These are phyloP conservation scores for Euzetes globulus DNA, from an alignment of 2,888 invertebrate species.

Conservation along the genomic window DNA sequence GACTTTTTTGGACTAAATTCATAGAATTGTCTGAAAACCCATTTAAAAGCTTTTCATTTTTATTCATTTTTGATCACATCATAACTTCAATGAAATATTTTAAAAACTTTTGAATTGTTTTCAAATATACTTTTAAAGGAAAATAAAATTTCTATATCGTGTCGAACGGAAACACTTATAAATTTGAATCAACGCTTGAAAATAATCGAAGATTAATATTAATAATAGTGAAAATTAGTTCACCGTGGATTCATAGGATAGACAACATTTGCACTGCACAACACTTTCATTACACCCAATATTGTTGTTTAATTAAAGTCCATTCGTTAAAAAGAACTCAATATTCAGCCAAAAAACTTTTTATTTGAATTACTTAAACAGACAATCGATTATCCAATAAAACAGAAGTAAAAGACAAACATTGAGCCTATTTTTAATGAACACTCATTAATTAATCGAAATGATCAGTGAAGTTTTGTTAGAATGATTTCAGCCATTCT, in stretches of 20 bases:
- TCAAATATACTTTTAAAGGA: too few relatives aligned
- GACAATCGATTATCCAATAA: not conserved
- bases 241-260: too few relatives aligned
- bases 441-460: not conserved
- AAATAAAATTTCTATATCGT: too few relatives aligned
- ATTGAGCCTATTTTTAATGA: not conserved
- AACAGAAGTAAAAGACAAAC: not conserved
- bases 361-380: not conserved
- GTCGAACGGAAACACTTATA: too few relatives aligned
- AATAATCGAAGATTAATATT: too few relatives aligned
- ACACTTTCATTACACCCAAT: too few relatives aligned
- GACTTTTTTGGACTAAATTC: not conserved
- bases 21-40: not conserved
- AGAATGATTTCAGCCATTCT: slow-evolving; percentile 18
- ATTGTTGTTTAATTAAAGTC: too few relatives aligned
- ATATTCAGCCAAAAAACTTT: too few relatives aligned
- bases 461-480: not conserved
- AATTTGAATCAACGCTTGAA: too few relatives aligned
- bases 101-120: not conserved
- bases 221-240: too few relatives aligned
- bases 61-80: not conserved
- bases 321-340: too few relatives aligned
- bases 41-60: slow-evolving; percentile 4
- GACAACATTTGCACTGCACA: too few relatives aligned
- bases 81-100: not conserved